phyloP scores from a whole-genome alignment of 2,113 vertebrate species.

The Galemys pyrenaicus region DNA sequence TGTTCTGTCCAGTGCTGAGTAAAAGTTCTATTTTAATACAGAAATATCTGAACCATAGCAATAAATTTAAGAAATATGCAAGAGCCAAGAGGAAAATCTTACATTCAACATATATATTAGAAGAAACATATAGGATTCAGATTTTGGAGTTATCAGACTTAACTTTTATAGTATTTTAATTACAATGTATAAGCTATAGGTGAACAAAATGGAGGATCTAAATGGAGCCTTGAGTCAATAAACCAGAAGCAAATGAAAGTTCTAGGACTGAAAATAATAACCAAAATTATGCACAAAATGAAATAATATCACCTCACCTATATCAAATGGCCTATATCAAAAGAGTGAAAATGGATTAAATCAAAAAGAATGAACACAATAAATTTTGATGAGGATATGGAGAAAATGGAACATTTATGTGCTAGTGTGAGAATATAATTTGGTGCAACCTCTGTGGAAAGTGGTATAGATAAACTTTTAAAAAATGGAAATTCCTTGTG shows the following conservation, averaged over 20 bases:
- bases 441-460: too few relatives aligned
- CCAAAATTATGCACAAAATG: background rate
- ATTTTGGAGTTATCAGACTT: background rate
- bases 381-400: too few relatives aligned
- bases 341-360: too few relatives aligned
- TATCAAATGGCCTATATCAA: too few relatives aligned
- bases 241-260: background rate
- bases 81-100: background rate
- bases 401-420: too few relatives aligned
- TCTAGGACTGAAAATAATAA: background rate
- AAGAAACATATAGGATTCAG: background rate
- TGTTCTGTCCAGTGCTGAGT: background rate
- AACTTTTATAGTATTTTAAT: background rate
- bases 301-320: too few relatives aligned
- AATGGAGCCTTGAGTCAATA: background rate
- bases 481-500: too few relatives aligned
- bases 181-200: background rate
- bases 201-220: background rate
- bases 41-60: background rate
- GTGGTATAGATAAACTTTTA: too few relatives aligned
- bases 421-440: too few relatives aligned
- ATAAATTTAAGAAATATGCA: background rate
- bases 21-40: background rate
- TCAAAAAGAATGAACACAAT: too few relatives aligned
- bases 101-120: background rate